Conservation (phyloP, 1,140 invertebrate species). For the Papilio aristodemus region DNA sequence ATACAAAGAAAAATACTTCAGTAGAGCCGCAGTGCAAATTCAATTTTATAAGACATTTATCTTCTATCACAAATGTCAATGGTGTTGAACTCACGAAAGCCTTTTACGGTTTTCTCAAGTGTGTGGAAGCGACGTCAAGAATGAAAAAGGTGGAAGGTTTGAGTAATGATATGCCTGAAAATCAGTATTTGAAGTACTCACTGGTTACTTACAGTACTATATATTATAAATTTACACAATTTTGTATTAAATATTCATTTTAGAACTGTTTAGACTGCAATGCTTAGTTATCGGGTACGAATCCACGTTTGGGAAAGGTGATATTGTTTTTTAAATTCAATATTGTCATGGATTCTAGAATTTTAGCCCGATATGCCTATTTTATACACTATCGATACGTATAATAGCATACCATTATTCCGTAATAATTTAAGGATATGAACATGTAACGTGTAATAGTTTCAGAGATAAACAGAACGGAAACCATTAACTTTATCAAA, state of each 20-base stretch:
- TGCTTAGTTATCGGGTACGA: no score
- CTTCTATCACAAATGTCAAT: background rate
- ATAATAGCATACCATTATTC: background rate
- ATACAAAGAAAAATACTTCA: background rate
- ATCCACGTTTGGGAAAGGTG: no score
- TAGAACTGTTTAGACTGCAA: no score
- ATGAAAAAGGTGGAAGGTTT: background rate
- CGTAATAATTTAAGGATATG: conserved; percentile 1
- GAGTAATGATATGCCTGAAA: conserved; percentile 2
- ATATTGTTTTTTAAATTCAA: no score
- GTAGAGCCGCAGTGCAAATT: background rate
- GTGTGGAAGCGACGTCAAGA: background rate
- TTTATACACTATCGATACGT: no score
- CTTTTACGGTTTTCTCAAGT: background rate
- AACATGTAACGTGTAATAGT: background rate
- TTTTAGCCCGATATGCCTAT: no score
- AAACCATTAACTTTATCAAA: conserved; percentile 19
- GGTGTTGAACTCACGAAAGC: background rate
- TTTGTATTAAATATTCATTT: no score
- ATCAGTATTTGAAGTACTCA: background rate
- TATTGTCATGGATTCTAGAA: no score
- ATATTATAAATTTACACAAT: no score
- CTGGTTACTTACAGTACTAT: background rate
- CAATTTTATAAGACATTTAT: conserved; percentile 18
- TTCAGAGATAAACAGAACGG: conserved; percentile 8